Evolutionary conservation across 1,140 invertebrate genomes (phyloP).

Genomic region (Sinella curviseta): DNA sequence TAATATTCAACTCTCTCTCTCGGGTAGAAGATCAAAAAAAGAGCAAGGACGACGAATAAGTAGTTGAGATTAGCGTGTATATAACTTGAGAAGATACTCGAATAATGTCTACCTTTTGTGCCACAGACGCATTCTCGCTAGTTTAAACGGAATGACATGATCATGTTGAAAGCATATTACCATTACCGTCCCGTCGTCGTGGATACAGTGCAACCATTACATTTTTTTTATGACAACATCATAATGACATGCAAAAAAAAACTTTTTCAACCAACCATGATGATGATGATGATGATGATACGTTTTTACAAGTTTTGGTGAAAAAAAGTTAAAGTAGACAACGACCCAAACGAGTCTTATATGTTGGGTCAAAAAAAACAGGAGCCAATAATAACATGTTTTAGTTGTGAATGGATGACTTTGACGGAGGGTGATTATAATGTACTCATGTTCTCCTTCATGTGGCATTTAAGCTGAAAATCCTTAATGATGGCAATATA

Average conservation of each 20-base stretch:
- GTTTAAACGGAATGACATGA: not conserved
- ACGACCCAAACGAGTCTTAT: too few species aligned
- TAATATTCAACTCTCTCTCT: too few species aligned
- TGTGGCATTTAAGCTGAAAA: not conserved
- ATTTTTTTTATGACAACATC: not conserved
- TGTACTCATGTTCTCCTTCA: not conserved
- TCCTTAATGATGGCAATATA: not conserved
- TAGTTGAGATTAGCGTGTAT: not conserved
- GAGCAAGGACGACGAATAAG: not conserved
- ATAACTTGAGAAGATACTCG: not conserved
- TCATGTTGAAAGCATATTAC: not conserved
- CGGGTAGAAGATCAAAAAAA: not conserved
- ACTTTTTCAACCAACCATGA: not conserved
- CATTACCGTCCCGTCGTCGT: not conserved
- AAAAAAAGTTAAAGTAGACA: too few species aligned
- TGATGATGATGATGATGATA: too few species aligned
- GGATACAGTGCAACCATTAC: not conserved
- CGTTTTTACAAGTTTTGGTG: too few species aligned
- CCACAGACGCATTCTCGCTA: not conserved
- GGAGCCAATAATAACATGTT: not conserved
- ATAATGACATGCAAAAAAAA: not conserved
- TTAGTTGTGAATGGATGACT: not conserved
- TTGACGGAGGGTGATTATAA: not conserved
- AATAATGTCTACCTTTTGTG: not conserved
- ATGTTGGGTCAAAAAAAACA: too few species aligned